Conservation (phyloP, 2,888 invertebrate species). For the Euproctis similis region DNA sequence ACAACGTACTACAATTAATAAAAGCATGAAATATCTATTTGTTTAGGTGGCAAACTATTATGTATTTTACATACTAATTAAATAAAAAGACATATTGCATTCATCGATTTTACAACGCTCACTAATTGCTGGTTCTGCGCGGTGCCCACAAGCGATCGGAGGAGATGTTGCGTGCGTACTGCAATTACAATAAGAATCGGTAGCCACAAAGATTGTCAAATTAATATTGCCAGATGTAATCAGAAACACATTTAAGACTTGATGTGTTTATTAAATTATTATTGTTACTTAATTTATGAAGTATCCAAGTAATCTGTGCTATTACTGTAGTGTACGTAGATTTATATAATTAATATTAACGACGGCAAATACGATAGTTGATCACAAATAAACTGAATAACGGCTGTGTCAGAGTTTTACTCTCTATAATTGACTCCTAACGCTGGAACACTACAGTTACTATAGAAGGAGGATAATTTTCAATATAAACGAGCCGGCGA, state of each 20-base stretch:
- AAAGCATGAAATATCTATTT: constrained; percentile 1
- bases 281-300: no score
- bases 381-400: no score
- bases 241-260: constrained; percentile 59
- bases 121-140: constrained; percentile 16
- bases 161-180: constrained; percentile 17
- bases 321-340: no score
- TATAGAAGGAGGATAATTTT: no score
- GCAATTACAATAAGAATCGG: constrained; percentile 47
- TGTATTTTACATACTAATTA: constrained; percentile 3
- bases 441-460: no score
- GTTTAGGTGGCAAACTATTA: constrained; percentile 3
- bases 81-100: constrained; percentile 9
- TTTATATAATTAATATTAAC: no score
- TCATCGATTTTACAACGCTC: constrained; percentile 20
- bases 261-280: constrained; percentile 68
- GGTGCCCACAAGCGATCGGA: constrained; percentile 5
- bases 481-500: no score
- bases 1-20: constrained; percentile 1
- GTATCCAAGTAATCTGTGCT: no score
- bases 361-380: no score
- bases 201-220: constrained; percentile 52
- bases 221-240: constrained; percentile 56
- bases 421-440: no score
- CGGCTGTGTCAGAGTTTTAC: no score